phyloP scores from a whole-genome alignment of 2,113 vertebrate species.

The Atlantisia rogersi region DNA sequence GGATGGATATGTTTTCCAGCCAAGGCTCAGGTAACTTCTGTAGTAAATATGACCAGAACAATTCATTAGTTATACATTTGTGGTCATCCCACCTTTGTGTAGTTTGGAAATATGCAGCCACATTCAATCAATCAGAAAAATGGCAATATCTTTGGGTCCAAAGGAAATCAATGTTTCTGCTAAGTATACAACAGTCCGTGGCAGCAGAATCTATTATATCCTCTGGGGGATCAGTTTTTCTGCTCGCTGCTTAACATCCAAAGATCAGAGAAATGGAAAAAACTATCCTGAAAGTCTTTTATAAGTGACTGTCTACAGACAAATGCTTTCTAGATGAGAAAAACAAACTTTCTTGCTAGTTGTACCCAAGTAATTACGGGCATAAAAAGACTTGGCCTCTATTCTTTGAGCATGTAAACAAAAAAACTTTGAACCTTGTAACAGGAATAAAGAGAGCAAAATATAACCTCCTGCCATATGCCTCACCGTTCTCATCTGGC shows the following conservation, averaged over 20 bases:
- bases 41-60: constrained; percentile 61
- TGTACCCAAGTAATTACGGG: constrained; percentile 23
- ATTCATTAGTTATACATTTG: constrained; percentile 66
- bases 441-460: constrained; percentile 4
- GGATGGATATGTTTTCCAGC: constrained; percentile 56
- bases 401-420: constrained; percentile 43
- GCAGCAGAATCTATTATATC: background rate
- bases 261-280: constrained; percentile 55
- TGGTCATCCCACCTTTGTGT: constrained; percentile 53
- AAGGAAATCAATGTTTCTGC: constrained; percentile 55
- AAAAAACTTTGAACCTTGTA: constrained; percentile 5
- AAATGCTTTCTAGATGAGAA: constrained; percentile 25
- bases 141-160: constrained; percentile 22
- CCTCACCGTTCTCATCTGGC: constrained; percentile 29
- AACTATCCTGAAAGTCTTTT: background rate
- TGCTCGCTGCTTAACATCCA: constrained; percentile 34
- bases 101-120: constrained; percentile 62
- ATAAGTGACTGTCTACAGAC: background rate
- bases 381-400: constrained; percentile 35
- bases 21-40: constrained; percentile 55
- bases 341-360: constrained; percentile 1
- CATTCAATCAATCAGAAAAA: constrained; percentile 56
- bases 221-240: background rate
- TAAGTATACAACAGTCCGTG: background rate
- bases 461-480: constrained; percentile 7